Evolutionary conservation across 2,113 vertebrate species (phyloP), one percentile per base, ranked within the genome.

Genomic region (Colossoma macropomum): DNA sequence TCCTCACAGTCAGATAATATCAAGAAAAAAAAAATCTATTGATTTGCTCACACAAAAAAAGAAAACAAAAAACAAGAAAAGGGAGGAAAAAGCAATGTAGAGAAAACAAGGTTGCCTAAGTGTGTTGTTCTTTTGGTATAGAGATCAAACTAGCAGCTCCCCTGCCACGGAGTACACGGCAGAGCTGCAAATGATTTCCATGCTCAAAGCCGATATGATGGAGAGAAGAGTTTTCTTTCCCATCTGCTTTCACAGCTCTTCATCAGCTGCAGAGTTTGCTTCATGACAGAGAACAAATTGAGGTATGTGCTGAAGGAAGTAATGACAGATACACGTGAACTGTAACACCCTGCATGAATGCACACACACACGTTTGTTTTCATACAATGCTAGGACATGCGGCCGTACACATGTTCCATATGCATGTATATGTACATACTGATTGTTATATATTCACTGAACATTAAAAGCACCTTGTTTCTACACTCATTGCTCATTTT

Each of bases 131-230:
- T 54, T 56, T 28, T 74, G 90, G 85, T 82, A 86, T 59, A 79
- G 78, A 91, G 77, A 90, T 90, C 81, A 90, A 87, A 85, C 63
- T 32, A 83, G 52, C 41, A 25, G 5, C 69, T 87, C 85, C 84
- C 69, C 86, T 65, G 30, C 50, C 72, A 89, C 79, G 70, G 78
- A 83, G 45, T 72, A 56, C 32, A 59, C 81, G 63, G 65, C 25
- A 27, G 16, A 34, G 15, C 65, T 8, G 23, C 8, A 74, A 87
- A 69, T 75, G 59, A 90, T 89, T 89, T 88, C 71, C 72, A 85
- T 71, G 52, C 70, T 86, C 79, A 76, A 66, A 79, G 62, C 69
- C 75, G 52, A 75, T 34, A 66, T 34, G 63, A 59, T 72, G 23
- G 48, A 63, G 52, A 12, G 12, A 71, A 75, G 16, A n/a, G 19